These are phyloP conservation scores for Tachyglossus aculeatus DNA, from an alignment of 2,797 vertebrate species.

Conservation along the genomic window DNA sequence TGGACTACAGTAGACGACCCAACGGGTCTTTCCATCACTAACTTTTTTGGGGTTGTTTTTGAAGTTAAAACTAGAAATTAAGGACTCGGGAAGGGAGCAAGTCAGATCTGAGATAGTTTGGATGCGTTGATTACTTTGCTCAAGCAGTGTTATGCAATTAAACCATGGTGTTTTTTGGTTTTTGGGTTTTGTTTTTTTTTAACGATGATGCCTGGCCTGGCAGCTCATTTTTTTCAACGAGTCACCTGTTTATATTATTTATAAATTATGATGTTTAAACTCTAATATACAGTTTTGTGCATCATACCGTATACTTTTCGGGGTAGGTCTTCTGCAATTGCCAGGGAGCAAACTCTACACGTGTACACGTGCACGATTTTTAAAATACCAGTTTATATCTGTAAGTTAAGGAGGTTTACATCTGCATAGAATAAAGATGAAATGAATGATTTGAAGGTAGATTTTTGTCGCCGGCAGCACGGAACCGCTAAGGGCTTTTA, in stretches of 20 bases:
- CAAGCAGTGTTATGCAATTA: background rate
- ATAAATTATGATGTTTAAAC: background rate
- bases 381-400: conserved; percentile 51
- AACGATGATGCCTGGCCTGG: background rate
- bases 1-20: conserved; percentile 11
- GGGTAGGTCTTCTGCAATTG: conserved; percentile 21
- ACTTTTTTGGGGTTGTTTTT: background rate
- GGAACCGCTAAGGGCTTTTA: too few relatives aligned
- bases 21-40: background rate
- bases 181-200: too few relatives aligned
- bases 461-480: conserved; percentile 52
- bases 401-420: conserved; percentile 83
- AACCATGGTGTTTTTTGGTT: background rate
- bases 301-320: background rate
- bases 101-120: background rate
- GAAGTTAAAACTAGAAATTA: conserved; percentile 21
- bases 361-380: conserved; percentile 37
- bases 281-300: background rate
- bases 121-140: background rate
- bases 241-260: background rate
- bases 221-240: background rate
- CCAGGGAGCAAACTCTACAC: conserved; percentile 66
- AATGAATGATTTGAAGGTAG: too few relatives aligned
- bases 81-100: background rate
- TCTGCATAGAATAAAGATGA: conserved; percentile 7